Evolutionary conservation across 2,113 vertebrate genomes (phyloP).

Genomic region (Geococcyx californianus): DNA sequence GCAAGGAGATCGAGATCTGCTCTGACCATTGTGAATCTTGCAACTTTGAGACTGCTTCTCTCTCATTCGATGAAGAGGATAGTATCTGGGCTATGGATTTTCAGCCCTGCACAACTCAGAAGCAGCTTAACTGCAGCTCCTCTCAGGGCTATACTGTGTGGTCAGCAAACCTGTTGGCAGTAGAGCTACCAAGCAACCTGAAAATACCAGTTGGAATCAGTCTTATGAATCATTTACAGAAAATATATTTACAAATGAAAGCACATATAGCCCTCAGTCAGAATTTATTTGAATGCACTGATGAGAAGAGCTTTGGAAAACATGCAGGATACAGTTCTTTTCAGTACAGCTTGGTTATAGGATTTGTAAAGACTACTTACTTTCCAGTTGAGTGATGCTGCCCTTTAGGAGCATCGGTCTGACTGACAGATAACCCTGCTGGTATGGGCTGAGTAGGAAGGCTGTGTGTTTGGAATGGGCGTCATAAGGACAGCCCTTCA

Average conservation of each 20-base stretch:
- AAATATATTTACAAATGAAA: conserved; percentile 15
- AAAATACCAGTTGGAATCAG: neutral
- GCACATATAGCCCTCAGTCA: neutral
- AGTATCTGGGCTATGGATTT: neutral
- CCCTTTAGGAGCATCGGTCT: neutral
- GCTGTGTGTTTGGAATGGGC: neutral
- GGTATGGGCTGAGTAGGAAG: neutral
- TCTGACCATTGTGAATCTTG: neutral
- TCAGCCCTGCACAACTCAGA: neutral
- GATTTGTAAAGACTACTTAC: neutral
- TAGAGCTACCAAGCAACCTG: neutral
- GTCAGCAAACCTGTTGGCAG: neutral
- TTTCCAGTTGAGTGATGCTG: neutral
- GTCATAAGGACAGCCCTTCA: neutral
- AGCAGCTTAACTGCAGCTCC: neutral
- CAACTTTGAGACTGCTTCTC: neutral
- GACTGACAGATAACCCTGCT: neutral
- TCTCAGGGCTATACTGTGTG: neutral
- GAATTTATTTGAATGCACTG: neutral
- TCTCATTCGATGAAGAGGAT: neutral
- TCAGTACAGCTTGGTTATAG: neutral
- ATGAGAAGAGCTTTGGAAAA: neutral
- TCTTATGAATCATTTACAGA: conserved; percentile 1
- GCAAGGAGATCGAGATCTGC: neutral
- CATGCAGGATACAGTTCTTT: neutral